phyloP scores from a whole-genome alignment of 2,888 invertebrate species.

The Cheilosia pagana region DNA sequence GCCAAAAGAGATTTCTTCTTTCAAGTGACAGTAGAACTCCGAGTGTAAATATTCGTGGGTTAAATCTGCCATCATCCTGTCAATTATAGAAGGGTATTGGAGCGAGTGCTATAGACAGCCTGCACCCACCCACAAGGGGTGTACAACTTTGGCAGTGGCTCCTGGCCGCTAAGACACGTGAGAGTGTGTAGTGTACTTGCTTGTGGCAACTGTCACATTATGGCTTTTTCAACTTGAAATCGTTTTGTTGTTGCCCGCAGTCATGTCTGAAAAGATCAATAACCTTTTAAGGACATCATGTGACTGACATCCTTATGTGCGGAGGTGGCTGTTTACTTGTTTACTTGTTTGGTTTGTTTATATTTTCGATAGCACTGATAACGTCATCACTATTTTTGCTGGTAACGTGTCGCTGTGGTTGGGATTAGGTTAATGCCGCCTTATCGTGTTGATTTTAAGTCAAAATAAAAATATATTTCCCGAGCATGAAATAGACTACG shows the following conservation, averaged over 20 bases:
- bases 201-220: constrained; percentile 43
- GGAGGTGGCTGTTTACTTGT: background rate
- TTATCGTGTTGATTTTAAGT: background rate
- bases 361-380: constrained; percentile 32
- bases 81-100: constrained; percentile 47
- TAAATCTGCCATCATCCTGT: constrained; percentile 26
- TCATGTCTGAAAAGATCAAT: constrained; percentile 69
- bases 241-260: constrained; percentile 62
- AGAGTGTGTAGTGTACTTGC: constrained; percentile 43
- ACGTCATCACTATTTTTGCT: constrained; percentile 44
- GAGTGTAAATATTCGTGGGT: constrained; percentile 60
- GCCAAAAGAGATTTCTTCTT: constrained; percentile 50
- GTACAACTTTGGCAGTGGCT: constrained; percentile 61
- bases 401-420: background rate
- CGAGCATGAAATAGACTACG: constrained; percentile 81
- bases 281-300: constrained; percentile 65
- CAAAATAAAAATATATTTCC: constrained; percentile 77
- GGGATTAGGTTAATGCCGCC: too few species aligned
- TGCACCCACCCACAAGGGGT: constrained; percentile 36
- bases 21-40: constrained; percentile 35
- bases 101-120: constrained; percentile 10
- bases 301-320: constrained; percentile 47
- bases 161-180: constrained; percentile 63
- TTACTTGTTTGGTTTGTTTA: constrained; percentile 47
- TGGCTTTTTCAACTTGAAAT: constrained; percentile 47